Evolutionary conservation across 1,140 invertebrate species (phyloP), one percentile per base, ranked within the genome.

Genomic region (Drosophila mauritiana): DNA sequence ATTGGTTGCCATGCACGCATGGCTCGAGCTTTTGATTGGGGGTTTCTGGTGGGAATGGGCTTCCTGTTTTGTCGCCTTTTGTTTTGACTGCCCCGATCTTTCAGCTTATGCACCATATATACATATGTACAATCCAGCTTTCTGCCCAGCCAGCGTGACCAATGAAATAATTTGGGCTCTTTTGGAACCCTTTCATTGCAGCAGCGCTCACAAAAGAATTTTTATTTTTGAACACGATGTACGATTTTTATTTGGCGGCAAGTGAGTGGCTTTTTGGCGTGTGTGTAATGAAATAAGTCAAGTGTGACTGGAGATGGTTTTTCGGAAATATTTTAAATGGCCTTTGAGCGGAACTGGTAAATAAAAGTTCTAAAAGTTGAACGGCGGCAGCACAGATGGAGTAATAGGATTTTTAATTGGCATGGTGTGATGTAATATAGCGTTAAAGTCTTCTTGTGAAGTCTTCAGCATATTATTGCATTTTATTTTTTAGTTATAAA

Each of bases 271-370:
- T 8, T 46, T 36, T 17, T 49, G n/a, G 27, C 52, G 1, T 20
- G 13, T 54, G 53, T 53, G 65, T 80, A 83, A 84, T 68, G 57
- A 86, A 85, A 65, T 51, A 64, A 79, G 74, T 86, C 69, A 86
- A 88, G 64, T 72, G 70, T 73, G 58, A 78, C 73, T 15, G 8
- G 22, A 39, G 56, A 43, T 52, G 45, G n/a, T 48, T 59, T 54
- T 40, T 45, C 5, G 17, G 31, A 17, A 39, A 34, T 46, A 61
- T 46, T 72, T 43, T 25, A 7, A 34, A 57, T 34, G 54, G 13
- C 27, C 12, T 72, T 52, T 56, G 13, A n/a, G 36, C 8, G 7
- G 22, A 20, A 43, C 34, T 42, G 37, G 37, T 6, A 6, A 37
- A 40, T 42, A 43, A 52, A 52, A 53, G 48, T 45, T 45, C 27